Evolutionary conservation across 2,113 vertebrate species (phyloP).

Genomic region (Gadus chalcogrammus): DNA sequence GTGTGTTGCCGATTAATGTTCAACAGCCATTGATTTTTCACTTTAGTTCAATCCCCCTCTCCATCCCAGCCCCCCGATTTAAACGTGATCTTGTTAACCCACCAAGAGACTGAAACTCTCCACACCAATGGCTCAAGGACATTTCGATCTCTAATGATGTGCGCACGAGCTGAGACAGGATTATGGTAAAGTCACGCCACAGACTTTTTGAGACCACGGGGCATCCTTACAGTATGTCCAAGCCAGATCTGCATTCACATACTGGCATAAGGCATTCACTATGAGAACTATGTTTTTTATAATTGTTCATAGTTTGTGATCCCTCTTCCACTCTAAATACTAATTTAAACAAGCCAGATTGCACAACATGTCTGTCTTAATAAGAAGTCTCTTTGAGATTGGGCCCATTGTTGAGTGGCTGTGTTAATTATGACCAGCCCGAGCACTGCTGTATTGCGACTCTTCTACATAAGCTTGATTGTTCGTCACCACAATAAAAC

Average conservation of each 20-base stretch:
- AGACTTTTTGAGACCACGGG: constrained; percentile 58
- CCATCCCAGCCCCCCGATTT: constrained; percentile 34
- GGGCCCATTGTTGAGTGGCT: constrained; percentile 65
- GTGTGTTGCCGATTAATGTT: constrained; percentile 45
- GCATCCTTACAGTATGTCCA: constrained; percentile 39
- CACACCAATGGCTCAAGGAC: constrained; percentile 62
- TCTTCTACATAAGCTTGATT: constrained; percentile 58
- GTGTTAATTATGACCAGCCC: constrained; percentile 70
- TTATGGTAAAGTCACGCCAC: constrained; percentile 49
- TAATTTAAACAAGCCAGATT: constrained; percentile 62
- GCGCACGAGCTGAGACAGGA: constrained; percentile 48
- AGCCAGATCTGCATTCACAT: constrained; percentile 23
- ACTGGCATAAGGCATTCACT: constrained; percentile 41
- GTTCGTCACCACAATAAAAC: constrained; percentile 65
- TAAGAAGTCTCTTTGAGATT: constrained; percentile 64
- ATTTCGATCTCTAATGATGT: constrained; percentile 66
- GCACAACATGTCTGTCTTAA: constrained; percentile 64
- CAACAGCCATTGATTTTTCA: constrained; percentile 30
- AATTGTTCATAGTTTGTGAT: constrained; percentile 53
- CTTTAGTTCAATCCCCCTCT: no score
- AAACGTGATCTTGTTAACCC: constrained; percentile 65
- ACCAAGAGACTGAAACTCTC: constrained; percentile 48
- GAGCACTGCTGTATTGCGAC: constrained; percentile 63
- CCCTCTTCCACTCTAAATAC: constrained; percentile 61
- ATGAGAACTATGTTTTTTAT: constrained; percentile 40